Conservation (phyloP, 2,797 vertebrate species). For the Hephaestus fuliginosus region DNA sequence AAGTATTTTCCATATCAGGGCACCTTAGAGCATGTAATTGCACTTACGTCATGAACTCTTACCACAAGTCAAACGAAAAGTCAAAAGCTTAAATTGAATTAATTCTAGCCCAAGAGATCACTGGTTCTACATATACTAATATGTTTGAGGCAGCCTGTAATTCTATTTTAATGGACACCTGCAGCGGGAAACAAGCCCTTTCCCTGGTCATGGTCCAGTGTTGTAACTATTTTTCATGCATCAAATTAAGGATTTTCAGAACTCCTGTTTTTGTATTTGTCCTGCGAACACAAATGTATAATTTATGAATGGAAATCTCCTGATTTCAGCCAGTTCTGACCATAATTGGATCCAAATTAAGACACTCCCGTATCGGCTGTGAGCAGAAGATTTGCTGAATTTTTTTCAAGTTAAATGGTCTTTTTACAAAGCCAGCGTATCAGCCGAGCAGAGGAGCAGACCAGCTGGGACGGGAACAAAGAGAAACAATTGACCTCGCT, state of each 20-base stretch:
- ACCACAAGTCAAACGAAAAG: not conserved
- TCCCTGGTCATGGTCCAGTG: not conserved
- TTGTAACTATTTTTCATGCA: not conserved
- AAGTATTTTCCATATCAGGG: not conserved
- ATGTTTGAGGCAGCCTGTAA: not conserved
- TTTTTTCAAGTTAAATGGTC: slow-evolving; percentile 29
- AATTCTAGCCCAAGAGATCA: not conserved
- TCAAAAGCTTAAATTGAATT: too few species aligned
- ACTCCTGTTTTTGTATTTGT: not conserved
- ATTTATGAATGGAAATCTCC: not conserved
- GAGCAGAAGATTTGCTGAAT: not conserved
- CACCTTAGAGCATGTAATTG: not conserved
- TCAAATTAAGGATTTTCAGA: not conserved
- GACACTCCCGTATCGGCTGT: not conserved
- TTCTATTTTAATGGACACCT: not conserved
- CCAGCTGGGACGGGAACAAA: slow-evolving; percentile 45
- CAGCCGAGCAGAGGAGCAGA: slow-evolving; percentile 29
- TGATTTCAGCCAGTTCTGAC: not conserved
- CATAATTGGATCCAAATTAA: not conserved
- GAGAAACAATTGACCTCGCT: slow-evolving; percentile 52
- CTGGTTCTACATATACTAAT: too few species aligned
- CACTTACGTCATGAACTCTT: not conserved
- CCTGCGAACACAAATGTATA: not conserved
- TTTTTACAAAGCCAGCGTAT: slow-evolving; percentile 34
- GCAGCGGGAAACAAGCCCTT: not conserved